Evolutionary conservation across 2,888 invertebrate genomes (phyloP), one percentile per base, ranked within the genome.

Genomic region (Agrypnus murinus): DNA sequence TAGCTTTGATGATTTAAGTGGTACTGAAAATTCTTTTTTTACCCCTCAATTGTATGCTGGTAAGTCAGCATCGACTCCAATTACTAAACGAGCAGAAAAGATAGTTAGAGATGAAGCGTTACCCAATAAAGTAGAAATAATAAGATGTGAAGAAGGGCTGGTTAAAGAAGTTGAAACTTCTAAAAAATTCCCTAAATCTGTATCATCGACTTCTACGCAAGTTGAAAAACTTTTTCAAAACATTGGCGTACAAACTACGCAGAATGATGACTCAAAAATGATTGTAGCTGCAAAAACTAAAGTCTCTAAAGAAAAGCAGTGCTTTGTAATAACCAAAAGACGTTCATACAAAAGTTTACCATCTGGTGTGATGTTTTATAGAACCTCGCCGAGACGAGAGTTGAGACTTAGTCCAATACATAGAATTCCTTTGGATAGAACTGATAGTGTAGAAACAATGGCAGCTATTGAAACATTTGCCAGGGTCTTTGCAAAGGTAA

Each of bases 51-150:
- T 81, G 48, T 79, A 78, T 50, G 75, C 78, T 32, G 71, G 74
- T 0, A 80, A 81, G 50, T 73, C 77, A 0, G 78, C 81, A 8
- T 81, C 81, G n/a, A 83, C 82, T 0, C 82, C 83, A 0, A 79
- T 82, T 8, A 75, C 31, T 7, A 1, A 48, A 48, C 5, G 7
- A 2, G 17, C 2, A 6, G 53, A 32, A 32, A 36, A 34, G 5
- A 5, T 5, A 25, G 25, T 25, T 25, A 5, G 25, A 25, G 25
- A 25, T 25, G 25, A n/a, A 15, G 15, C 15, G 1, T 2, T 25
- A 3, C 10, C 15, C 2, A 46, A 46, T 14, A 46, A 46, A 46
- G 10, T 15, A 19, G 17, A 46, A 25, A 5, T 19, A 15, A 1
- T 46, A 10, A 15, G 31, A 58, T 17, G 7, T n/a, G 12, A 40